phyloP scores from a whole-genome alignment of 2,888 invertebrate genomes.

The Hirtodrosophila confusa region DNA sequence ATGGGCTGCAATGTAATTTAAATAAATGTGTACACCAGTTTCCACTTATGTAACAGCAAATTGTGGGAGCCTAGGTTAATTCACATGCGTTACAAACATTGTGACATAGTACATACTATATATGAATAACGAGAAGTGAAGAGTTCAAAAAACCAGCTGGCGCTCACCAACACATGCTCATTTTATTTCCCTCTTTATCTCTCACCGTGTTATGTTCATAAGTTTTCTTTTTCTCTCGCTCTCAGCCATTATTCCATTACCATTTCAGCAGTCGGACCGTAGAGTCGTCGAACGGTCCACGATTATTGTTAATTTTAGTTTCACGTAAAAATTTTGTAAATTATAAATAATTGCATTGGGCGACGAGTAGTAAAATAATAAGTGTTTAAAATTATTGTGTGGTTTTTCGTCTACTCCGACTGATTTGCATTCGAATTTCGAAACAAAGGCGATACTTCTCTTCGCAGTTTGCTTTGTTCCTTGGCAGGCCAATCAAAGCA shows the following conservation, averaged over 20 bases:
- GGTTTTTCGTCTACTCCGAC: not conserved
- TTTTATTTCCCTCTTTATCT: constrained; percentile 14
- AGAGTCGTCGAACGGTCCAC: constrained; percentile 18
- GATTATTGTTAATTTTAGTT: constrained; percentile 10
- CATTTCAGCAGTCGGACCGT: constrained; percentile 36
- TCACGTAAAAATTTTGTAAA: constrained; percentile 44
- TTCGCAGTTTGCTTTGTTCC: constrained; percentile 18
- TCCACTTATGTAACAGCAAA: too few relatives aligned
- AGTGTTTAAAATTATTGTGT: constrained; percentile 14
- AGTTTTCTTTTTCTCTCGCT: constrained; percentile 33
- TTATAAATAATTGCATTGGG: constrained; percentile 35
- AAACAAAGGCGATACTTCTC: constrained; percentile 14
- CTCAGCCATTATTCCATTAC: constrained; percentile 22
- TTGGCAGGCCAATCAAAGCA: constrained; percentile 24
- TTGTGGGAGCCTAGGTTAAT: too few relatives aligned
- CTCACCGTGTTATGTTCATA: constrained; percentile 3
- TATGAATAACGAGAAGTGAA: not conserved
- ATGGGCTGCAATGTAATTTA: too few relatives aligned
- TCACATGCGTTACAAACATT: constrained; percentile 1
- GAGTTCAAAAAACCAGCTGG: constrained; percentile 19
- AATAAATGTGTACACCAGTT: too few relatives aligned
- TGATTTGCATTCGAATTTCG: not conserved
- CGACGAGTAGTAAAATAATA: constrained; percentile 19
- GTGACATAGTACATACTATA: not conserved
- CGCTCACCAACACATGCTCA: constrained; percentile 6